phyloP scores from a whole-genome alignment of 1,140 invertebrate species.

The Lasioglossum baleicum region DNA sequence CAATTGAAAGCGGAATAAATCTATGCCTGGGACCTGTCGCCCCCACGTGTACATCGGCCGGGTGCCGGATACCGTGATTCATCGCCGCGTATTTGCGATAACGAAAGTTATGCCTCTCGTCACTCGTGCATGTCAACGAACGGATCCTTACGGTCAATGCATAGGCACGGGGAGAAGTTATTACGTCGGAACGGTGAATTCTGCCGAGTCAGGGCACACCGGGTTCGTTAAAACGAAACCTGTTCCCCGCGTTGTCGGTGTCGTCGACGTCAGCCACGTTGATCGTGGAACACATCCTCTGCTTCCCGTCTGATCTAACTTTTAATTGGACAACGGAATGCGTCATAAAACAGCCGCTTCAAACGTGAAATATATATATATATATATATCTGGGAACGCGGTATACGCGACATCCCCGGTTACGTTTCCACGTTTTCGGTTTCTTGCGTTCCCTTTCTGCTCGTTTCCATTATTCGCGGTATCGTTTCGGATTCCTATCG shows the following conservation, averaged over 20 bases:
- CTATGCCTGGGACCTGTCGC: not conserved
- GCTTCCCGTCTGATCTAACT: conserved; percentile 28
- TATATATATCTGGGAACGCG: not conserved
- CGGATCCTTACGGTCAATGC: conserved; percentile 36
- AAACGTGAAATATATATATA: conserved; percentile 4
- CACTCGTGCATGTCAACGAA: conserved; percentile 67
- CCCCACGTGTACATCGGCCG: not conserved
- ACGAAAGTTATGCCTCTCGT: conserved; percentile 68
- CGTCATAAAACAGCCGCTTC: conserved; percentile 24
- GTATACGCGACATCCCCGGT: no score
- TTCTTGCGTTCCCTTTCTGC: not conserved
- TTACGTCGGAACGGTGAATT: conserved; percentile 54
- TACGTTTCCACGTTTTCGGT: not conserved
- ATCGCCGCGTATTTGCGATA: conserved; percentile 69
- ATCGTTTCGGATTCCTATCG: not conserved
- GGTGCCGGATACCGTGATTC: conserved; percentile 56
- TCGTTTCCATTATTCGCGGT: conserved; percentile 1
- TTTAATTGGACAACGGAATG: conserved; percentile 40
- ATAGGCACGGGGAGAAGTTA: conserved; percentile 64
- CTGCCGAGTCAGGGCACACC: conserved; percentile 2
- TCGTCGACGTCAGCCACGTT: conserved; percentile 6
- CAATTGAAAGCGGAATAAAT: conserved; percentile 26
- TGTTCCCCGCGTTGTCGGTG: conserved; percentile 49
- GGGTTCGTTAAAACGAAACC: conserved; percentile 70
- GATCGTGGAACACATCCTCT: conserved; percentile 14